phyloP scores from a whole-genome alignment of 2,888 invertebrate species.

The Dynastes maya region DNA sequence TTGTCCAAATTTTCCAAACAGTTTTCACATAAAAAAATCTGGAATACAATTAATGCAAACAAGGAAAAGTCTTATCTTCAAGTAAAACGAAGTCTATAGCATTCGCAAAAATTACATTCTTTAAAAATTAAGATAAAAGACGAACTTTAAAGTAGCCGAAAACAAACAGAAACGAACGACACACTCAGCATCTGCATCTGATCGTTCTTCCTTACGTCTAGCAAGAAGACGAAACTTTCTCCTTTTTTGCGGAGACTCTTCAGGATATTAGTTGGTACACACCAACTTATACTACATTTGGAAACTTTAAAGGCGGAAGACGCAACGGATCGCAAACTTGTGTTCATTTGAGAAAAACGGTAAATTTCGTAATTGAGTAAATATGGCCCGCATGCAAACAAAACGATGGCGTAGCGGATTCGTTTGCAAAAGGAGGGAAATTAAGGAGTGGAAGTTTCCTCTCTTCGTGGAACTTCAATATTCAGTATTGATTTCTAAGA shows the following conservation, averaged over 20 bases:
- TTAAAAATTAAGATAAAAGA: slow-evolving; percentile 8
- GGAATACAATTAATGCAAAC: too few relatives aligned
- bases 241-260: too few relatives aligned
- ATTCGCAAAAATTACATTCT: neutral
- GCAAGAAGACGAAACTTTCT: neutral
- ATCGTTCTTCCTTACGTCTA: neutral
- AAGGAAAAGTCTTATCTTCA: neutral
- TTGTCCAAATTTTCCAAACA: too few relatives aligned
- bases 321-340: neutral
- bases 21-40: too few relatives aligned
- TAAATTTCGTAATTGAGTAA: slow-evolving; percentile 28
- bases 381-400: slow-evolving; percentile 35
- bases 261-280: too few relatives aligned
- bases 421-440: neutral
- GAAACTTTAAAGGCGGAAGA: neutral
- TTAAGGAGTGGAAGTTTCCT: neutral
- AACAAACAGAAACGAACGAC: neutral
- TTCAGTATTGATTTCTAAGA: slow-evolving; percentile 41
- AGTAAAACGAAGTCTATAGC: neutral
- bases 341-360: slow-evolving; percentile 12
- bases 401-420: neutral
- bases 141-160: neutral
- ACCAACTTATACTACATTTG: too few relatives aligned
- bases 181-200: neutral
- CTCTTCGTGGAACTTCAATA: slow-evolving; percentile 14